phyloP scores from a whole-genome alignment of 2,113 vertebrate species.

The Arothron firmamentum region DNA sequence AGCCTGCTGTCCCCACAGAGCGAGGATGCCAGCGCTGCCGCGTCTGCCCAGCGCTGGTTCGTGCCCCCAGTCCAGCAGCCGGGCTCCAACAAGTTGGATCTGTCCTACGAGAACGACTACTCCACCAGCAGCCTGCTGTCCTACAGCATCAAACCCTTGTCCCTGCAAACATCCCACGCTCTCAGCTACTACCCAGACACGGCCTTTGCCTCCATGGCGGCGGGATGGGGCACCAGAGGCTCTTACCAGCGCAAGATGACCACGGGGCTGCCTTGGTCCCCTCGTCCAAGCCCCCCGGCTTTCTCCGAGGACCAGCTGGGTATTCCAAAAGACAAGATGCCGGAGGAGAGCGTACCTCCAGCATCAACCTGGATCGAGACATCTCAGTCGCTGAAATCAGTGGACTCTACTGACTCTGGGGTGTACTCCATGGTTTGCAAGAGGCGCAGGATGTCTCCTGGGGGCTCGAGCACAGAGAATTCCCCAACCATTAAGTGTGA shows the following conservation, averaged over 20 bases:
- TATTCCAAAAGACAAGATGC: conserved; percentile 86
- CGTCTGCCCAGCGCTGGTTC: conserved; percentile 92
- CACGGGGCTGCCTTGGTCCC: conserved; percentile 89
- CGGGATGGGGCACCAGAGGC: conserved; percentile 86
- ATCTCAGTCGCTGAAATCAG: conserved; percentile 89
- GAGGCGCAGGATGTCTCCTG: conserved; percentile 88
- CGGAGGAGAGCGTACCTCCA: conserved; percentile 77
- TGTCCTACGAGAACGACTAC: conserved; percentile 93
- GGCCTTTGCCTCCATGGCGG: conserved; percentile 89
- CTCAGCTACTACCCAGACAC: conserved; percentile 96
- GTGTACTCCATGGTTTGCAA: conserved; percentile 93
- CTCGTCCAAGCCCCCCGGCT: conserved; percentile 87
- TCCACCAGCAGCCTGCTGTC: conserved; percentile 90
- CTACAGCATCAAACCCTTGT: conserved; percentile 94
- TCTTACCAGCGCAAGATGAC: conserved; percentile 95
- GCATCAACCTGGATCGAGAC: conserved; percentile 90
- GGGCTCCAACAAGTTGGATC: conserved; percentile 87
- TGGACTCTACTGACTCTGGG: conserved; percentile 91
- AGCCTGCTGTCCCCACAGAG: conserved; percentile 90
- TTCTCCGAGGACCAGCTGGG: conserved; percentile 91
- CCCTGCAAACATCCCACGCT: conserved; percentile 91
- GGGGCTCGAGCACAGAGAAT: conserved; percentile 93
- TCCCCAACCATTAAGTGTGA: conserved; percentile 97
- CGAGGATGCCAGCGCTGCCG: conserved; percentile 82
- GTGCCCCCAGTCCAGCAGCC: conserved; percentile 92